Base-by-base conservation (phyloP, 2,888 invertebrate species). In the Pollenia amentaria region DNA sequence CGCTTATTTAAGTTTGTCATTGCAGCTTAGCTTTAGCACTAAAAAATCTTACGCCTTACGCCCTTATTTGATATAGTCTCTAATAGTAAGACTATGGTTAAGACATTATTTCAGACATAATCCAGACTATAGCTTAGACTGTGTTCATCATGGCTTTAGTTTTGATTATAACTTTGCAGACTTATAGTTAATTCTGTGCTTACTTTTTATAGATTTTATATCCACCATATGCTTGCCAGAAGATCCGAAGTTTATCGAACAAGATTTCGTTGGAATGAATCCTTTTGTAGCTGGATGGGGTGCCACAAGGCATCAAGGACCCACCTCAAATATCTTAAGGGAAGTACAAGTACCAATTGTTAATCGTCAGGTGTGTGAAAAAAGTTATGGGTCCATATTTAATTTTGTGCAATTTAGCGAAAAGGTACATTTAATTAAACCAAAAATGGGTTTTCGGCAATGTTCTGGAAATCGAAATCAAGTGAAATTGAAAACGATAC, bases 271-370 rank as follows among this genome's bases (percentile, higher is more conserved):
- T 10, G 91, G 94, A 94, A 89, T 94, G 94, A 94, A 93, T 87
- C 96, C 97, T 0, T 95, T 96, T 90, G 95, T 98, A 6, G 97
- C 97, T 38, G 93, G 98, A 21, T 98, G 97, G 97, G 98, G 98
- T 14, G 94, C 96, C 10, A 93, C 95, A 0, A 93, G 94, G 76
- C 91, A 91, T 88, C 91, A 92, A 69, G 93, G 93, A 3, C 88
- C 90, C 65, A 89, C 90, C 2, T 92, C 94, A 1, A 89, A 90
- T 81, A 90, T 93, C 38, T 91, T 95, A 44, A 94, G 95, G 89
- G 94, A 94, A 70, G 94, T 94, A 3, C 93, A 93, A 84, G 90
- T 94, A 76, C 93, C 94, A 1, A 90, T 93, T 29, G 88, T 93
- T 0, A 89, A 89, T n/a, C 89, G 90, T 0, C 95, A 89, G 48